A percentile compares a stretch with the other conserved stretches of the same genome.
Conservation (phyloP, 2,888 invertebrate species). For the Acrocyrtus sp. region DNA sequence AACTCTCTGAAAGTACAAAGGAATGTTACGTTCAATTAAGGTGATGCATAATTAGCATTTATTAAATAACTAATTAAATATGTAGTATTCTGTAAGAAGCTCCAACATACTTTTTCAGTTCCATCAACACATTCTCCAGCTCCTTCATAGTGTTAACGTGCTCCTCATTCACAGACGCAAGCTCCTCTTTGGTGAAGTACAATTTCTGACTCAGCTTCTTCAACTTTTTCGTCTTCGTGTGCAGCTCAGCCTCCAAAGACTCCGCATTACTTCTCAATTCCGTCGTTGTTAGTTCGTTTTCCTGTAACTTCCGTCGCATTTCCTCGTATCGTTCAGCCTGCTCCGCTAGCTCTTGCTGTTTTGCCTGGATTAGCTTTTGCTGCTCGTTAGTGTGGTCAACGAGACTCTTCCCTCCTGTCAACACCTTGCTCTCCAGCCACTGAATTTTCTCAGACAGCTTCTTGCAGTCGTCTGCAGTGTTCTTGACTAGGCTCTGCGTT, state of each 20-base stretch:
- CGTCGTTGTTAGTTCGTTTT: conserved; percentile 91
- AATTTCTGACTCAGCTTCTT: conserved; percentile 90
- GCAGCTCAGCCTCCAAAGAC: conserved; percentile 95
- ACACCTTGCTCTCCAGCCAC: conserved; percentile 91
- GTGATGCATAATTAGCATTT: neutral
- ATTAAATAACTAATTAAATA: neutral
- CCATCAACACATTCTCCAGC: conserved; percentile 89
- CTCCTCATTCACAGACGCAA: conserved; percentile 84
- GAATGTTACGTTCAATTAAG: conserved; percentile 8
- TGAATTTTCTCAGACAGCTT: conserved; percentile 82
- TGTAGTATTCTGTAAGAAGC: neutral
- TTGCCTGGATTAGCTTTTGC: conserved; percentile 87
- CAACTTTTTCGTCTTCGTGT: conserved; percentile 92
- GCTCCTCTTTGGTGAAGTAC: conserved; percentile 79
- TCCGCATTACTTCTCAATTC: conserved; percentile 92
- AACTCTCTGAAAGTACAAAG: conserved; percentile 74
- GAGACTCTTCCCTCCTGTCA: conserved; percentile 94
- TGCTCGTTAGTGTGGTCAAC: conserved; percentile 96
- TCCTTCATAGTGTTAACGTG: conserved; percentile 93
- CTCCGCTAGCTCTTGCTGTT: conserved; percentile 88
- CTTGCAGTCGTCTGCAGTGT: conserved; percentile 60
- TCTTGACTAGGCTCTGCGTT: conserved; percentile 73
- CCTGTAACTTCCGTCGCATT: conserved; percentile 92
- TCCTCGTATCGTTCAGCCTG: conserved; percentile 82
- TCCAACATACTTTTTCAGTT: conserved; percentile 77